Base-by-base conservation (phyloP, 2,797 vertebrate species). In the Limnodromus scolopaceus region DNA sequence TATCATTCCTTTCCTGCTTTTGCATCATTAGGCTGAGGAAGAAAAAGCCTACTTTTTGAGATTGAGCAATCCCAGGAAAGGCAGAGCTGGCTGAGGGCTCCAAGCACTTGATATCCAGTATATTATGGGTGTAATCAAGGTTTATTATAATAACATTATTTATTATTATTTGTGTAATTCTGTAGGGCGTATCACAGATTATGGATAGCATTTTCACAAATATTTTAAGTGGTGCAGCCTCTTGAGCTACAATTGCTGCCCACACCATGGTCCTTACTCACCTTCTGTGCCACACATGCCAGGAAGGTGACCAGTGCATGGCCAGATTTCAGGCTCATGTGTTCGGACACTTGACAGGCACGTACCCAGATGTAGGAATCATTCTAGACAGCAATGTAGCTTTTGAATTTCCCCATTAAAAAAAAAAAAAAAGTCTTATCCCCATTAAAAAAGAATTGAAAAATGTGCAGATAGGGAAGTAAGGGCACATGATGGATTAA, bases 401-500 rank as follows among this genome's bases (percentile, higher is more conserved):
- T 81, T 92, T 65, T 79, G 63, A 72, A 17, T 57, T 65, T 39
- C 10, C 2, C 23, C 16, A 16, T 60, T 4, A 28, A 1, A 25
- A 58, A 36, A 58, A 10, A 46, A 51, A 6, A 30, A 27, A 70
- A 61, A 23, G 3, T 22, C 24, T 77, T 87, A 49, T 82, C 22
- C 19, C 17, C 10, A 54, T 60, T 87, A 63, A 68, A 87, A 93
- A 93, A 93, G 10, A 94, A 76, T 95, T 89, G 20, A 79, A 95
- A 94, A 95, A 63, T 93, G 16, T 51, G 48, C 49, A 94, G 80
- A 96, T 89, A 87, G 87, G 94, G 96, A 97, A 97, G 93, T 97
- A 84, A 89, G 23, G 86, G 85, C 96, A 95, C 90, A 94, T 96
- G 95, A 97, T 95, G 90, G 83, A 85, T 96, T 92, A 78, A 94